Conservation (phyloP, 92 coral and sea anemone species). For the Parazoanthus swiftii region DNA sequence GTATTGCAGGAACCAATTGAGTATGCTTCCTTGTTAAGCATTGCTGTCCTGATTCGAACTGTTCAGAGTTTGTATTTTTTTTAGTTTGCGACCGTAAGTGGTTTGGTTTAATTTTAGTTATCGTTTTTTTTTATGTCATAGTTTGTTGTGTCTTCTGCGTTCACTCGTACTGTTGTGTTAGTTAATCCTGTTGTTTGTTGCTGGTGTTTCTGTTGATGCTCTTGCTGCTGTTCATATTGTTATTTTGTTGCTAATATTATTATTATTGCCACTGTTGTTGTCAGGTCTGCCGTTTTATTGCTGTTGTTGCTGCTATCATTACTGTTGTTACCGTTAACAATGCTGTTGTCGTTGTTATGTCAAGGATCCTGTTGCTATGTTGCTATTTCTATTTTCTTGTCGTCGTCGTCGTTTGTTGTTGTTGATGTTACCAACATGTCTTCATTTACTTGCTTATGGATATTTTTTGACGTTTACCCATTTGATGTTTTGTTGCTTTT, state of each 20-base stretch:
- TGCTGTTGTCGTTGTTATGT: not conserved
- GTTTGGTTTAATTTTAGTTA: not conserved
- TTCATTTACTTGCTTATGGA: too few species aligned
- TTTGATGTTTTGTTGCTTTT: not conserved
- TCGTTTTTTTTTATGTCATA: not conserved
- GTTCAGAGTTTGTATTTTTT: not conserved
- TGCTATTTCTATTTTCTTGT: too few species aligned
- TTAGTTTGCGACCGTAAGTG: not conserved
- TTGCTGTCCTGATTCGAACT: not conserved
- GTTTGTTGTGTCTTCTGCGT: not conserved
- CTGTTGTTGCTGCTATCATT: not conserved
- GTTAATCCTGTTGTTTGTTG: not conserved
- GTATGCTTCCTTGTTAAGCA: not conserved
- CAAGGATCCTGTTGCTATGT: too few species aligned
- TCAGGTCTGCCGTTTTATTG: not conserved
- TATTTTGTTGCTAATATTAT: too few species aligned
- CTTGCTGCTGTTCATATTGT: not conserved
- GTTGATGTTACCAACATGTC: not conserved
- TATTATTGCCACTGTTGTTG: not conserved
- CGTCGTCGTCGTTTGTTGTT: too few species aligned
- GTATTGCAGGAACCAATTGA: too few species aligned
- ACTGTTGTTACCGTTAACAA: not conserved
- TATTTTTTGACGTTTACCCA: not conserved
- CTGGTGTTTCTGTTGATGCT: not conserved
- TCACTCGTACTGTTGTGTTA: not conserved